Percentiles rank a stretch among this genome's conserved stretches.
Conservation (phyloP, 2,113 vertebrate species). For the Phalacrocorax pelagicus region DNA sequence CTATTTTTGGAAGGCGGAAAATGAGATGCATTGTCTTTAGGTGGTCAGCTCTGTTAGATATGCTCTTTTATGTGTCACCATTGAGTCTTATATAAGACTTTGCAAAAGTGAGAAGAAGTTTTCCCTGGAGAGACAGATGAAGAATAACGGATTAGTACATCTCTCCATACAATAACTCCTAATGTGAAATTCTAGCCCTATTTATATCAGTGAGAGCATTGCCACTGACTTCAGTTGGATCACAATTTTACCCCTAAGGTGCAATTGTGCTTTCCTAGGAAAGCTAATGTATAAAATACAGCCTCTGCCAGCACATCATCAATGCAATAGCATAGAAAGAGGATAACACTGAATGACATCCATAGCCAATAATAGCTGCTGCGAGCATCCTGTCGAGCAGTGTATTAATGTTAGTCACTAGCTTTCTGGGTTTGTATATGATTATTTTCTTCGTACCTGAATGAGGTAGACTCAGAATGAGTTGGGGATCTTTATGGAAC, state of each 20-base stretch:
- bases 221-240: neutral
- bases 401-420: conserved; percentile 7
- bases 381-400: neutral
- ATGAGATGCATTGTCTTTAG: conserved; percentile 29
- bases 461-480: neutral
- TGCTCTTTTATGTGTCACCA: neutral
- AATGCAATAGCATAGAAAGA: neutral
- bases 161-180: neutral
- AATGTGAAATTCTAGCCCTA: conserved; percentile 17
- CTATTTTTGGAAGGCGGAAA: neutral
- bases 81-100: neutral
- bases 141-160: conserved; percentile 2
- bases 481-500: neutral
- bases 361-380: neutral
- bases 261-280: conserved; percentile 3
- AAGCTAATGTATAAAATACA: conserved; percentile 17
- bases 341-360: neutral
- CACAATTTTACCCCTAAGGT: conserved; percentile 3
- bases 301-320: conserved; percentile 18
- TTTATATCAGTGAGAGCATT: conserved; percentile 13
- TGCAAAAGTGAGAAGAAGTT: conserved; percentile 8
- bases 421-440: neutral
- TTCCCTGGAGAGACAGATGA: conserved; percentile 1
- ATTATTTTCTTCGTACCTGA: neutral
- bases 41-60: neutral